Conservation (phyloP, 2,888 invertebrate species). For the Artemia sinica region DNA sequence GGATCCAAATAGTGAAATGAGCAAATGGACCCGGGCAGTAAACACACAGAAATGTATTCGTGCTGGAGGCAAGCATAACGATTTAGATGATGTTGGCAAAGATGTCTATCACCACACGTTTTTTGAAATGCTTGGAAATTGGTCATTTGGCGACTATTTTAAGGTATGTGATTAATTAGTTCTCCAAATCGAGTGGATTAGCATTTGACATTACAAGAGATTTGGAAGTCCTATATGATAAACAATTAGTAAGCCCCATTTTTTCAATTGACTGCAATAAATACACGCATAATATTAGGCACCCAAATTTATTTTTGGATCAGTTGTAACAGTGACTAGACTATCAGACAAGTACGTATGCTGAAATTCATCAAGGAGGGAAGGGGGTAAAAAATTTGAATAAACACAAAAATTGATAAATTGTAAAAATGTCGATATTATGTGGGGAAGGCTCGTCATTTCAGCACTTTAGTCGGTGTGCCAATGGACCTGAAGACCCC, state of each 20-base stretch:
- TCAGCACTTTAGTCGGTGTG: too few relatives aligned
- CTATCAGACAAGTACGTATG: too few relatives aligned
- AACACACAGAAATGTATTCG: slow-evolving; percentile 98
- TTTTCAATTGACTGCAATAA: too few relatives aligned
- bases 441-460: too few relatives aligned
- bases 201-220: not conserved
- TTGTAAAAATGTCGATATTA: too few relatives aligned
- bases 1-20: slow-evolving; percentile 89
- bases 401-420: too few relatives aligned
- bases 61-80: slow-evolving; percentile 98
- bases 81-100: slow-evolving; percentile 93
- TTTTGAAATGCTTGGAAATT: slow-evolving; percentile 99
- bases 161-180: slow-evolving; percentile 41
- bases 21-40: slow-evolving; percentile 66
- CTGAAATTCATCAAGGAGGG: too few relatives aligned
- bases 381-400: too few relatives aligned
- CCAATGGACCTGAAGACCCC: too few relatives aligned
- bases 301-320: too few relatives aligned
- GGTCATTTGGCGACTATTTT: slow-evolving; percentile 99
- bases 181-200: not conserved
- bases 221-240: not conserved
- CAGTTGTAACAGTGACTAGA: not conserved
- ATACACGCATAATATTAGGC: too few relatives aligned
- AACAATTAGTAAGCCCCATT: not conserved
- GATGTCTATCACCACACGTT: slow-evolving; percentile 99